These are phyloP conservation scores for Morpho deidamia DNA, from an alignment of 2,888 invertebrate genomes.

Conservation along the genomic window DNA sequence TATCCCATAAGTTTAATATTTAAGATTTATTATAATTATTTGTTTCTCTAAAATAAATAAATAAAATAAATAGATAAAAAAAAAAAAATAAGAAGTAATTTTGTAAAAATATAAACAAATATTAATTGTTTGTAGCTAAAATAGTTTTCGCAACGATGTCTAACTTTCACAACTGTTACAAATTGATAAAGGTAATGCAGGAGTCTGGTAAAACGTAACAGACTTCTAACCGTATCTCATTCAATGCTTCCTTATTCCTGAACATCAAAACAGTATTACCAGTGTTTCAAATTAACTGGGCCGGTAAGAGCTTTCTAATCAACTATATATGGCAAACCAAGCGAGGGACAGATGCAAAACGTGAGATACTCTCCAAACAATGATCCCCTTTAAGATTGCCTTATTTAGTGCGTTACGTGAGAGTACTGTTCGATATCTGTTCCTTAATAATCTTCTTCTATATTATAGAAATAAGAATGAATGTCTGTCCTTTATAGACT, in stretches of 20 bases:
- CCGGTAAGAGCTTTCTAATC: conserved; percentile 45
- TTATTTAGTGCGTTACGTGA: conserved; percentile 14
- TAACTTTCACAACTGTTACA: conserved; percentile 8
- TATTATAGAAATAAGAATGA: too few relatives aligned
- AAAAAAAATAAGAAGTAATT: too few relatives aligned
- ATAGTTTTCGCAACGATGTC: background rate
- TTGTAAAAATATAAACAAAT: too few relatives aligned
- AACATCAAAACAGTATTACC: conserved; percentile 18
- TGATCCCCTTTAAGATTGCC: conserved; percentile 23
- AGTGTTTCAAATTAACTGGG: conserved; percentile 20
- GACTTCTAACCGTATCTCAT: conserved; percentile 6
- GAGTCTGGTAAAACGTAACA: conserved; percentile 12
- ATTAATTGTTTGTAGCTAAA: too few relatives aligned
- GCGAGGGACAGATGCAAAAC: conserved; percentile 41
- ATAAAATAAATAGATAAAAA: too few relatives aligned
- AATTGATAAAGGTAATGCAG: conserved; percentile 15
- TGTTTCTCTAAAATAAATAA: too few relatives aligned
- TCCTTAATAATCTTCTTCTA: background rate
- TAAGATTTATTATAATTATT: too few relatives aligned
- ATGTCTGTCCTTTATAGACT: background rate
- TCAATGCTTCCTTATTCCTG: conserved; percentile 20
- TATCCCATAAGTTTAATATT: too few relatives aligned
- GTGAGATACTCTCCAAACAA: conserved; percentile 33
- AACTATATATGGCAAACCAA: conserved; percentile 46
- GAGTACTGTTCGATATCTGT: background rate